phyloP scores from a whole-genome alignment of 2,888 invertebrate genomes.

The Acanthococcus lagerstroemiae region DNA sequence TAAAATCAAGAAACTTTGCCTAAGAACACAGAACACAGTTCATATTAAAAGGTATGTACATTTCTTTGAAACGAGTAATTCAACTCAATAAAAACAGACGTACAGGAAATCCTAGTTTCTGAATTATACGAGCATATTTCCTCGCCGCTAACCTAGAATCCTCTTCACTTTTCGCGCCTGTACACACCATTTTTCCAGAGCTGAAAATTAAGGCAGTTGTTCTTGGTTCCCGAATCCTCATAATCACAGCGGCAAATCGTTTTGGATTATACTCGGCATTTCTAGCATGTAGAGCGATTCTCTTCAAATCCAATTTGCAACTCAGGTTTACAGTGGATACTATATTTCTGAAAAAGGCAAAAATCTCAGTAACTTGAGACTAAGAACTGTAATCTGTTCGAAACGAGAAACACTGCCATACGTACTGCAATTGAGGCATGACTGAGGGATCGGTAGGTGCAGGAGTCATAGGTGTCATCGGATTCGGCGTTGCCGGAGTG shows the following conservation, averaged over 20 bases:
- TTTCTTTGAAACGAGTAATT: background rate
- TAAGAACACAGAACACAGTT: slow-evolving; percentile 39
- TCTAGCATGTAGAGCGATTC: slow-evolving; percentile 92
- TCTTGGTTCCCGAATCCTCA: slow-evolving; percentile 77
- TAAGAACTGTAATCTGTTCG: background rate
- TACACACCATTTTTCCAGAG: slow-evolving; percentile 80
- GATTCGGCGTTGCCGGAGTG: slow-evolving; percentile 60
- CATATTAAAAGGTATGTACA: background rate
- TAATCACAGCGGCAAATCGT: slow-evolving; percentile 97
- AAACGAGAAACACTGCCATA: slow-evolving; percentile 34
- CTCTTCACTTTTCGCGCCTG: slow-evolving; percentile 75
- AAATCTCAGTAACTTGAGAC: background rate
- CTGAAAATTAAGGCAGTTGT: slow-evolving; percentile 77
- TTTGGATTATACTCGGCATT: slow-evolving; percentile 99
- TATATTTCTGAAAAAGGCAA: slow-evolving; percentile 62
- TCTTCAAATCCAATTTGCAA: slow-evolving; percentile 90
- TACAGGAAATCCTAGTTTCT: slow-evolving; percentile 65
- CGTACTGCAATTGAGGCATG: slow-evolving; percentile 82
- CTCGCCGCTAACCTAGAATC: slow-evolving; percentile 66
- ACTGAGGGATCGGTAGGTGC: slow-evolving; percentile 85
- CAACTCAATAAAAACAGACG: slow-evolving; percentile 37
- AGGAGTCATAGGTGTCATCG: slow-evolving; percentile 84
- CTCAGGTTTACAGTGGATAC: slow-evolving; percentile 95
- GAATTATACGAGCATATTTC: slow-evolving; percentile 72
- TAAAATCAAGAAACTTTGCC: slow-evolving; percentile 69